Evolutionary conservation across 2,113 vertebrate genomes (phyloP).

Genomic region (Lynx canadensis): DNA sequence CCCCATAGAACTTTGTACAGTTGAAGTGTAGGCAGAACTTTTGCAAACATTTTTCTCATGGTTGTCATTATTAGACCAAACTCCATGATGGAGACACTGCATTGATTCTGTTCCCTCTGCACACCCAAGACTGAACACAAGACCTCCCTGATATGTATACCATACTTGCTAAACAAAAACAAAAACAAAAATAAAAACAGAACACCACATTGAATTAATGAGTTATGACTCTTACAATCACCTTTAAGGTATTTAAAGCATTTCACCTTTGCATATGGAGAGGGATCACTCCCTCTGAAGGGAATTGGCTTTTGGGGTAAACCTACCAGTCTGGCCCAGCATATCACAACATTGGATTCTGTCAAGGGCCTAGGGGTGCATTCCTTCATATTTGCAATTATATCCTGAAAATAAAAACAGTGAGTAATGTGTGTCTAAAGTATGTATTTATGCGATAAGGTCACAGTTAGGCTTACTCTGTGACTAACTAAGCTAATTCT

Average conservation of each 20-base stretch:
- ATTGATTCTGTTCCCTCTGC: not conserved
- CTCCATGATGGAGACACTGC: not conserved
- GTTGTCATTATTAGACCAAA: not conserved
- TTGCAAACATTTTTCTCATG: not conserved
- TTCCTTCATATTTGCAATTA: not conserved
- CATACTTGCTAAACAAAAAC: not conserved
- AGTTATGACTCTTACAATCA: not conserved
- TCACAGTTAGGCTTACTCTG: not conserved
- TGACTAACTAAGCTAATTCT: not conserved
- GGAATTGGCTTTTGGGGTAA: not conserved
- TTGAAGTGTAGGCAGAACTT: fast-evolving
- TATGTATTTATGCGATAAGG: not conserved
- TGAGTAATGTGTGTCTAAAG: not conserved
- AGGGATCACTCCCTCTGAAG: not conserved
- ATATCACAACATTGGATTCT: not conserved
- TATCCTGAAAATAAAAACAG: not conserved
- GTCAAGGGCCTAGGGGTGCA: not conserved
- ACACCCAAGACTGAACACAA: not conserved
- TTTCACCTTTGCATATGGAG: not conserved
- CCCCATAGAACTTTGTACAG: not conserved
- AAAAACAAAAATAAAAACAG: no score
- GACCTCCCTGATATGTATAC: not conserved
- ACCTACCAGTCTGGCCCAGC: not conserved
- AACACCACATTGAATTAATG: not conserved
- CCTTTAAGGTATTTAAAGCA: not conserved